Percentiles rank a stretch among this genome's conserved stretches.
Conservation (phyloP, 2,888 invertebrate genomes). For the Spilarctia lutea region DNA sequence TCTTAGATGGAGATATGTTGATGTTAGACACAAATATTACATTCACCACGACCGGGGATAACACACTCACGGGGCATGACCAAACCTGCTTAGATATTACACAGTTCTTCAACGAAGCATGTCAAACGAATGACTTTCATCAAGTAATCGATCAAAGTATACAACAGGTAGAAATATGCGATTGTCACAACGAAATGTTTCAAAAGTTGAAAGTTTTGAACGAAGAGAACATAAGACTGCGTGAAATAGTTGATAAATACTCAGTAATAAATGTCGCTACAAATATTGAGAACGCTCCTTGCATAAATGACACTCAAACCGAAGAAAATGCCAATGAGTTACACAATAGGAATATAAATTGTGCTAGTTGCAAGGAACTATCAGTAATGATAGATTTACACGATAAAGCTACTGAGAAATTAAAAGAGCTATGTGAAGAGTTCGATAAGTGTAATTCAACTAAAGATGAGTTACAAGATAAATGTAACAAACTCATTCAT, state of each 20-base stretch:
- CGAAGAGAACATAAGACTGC: conserved; percentile 65
- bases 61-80: conserved; percentile 70
- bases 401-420: conserved; percentile 50
- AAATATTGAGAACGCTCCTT: conserved; percentile 59
- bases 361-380: conserved; percentile 50
- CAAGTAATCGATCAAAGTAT: conserved; percentile 49
- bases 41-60: conserved; percentile 69
- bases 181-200: conserved; percentile 47
- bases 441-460: conserved; percentile 54
- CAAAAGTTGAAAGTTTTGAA: conserved; percentile 59
- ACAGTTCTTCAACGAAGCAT: conserved; percentile 68
- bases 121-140: conserved; percentile 60
- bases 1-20: conserved; percentile 75
- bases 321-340: conserved; percentile 15
- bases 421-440: conserved; percentile 56
- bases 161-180: conserved; percentile 41
- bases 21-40: conserved; percentile 82
- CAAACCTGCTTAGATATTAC: conserved; percentile 75
- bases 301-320: conserved; percentile 44
- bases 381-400: conserved; percentile 38
- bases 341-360: conserved; percentile 25
- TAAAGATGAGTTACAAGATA: conserved; percentile 64
- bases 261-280: conserved; percentile 35
- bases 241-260: conserved; percentile 54
- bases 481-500: conserved; percentile 65